Conservation (phyloP, 2,888 invertebrate species). For the Drosophila sordidapex region DNA sequence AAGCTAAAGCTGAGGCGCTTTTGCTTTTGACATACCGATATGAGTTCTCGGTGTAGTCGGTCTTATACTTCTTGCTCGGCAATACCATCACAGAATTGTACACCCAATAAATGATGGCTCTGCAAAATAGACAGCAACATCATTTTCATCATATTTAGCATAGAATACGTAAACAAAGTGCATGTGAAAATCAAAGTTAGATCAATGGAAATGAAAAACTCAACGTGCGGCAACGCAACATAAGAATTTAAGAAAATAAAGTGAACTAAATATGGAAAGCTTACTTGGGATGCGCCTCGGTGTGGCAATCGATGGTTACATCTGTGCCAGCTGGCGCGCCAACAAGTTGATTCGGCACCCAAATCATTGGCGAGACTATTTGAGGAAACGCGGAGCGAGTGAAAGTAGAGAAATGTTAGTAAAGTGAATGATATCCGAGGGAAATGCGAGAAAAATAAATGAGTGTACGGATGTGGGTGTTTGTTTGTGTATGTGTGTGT, state of each 20-base stretch:
- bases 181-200: constrained; percentile 19
- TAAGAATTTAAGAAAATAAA: constrained; percentile 23
- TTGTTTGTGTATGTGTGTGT: neutral
- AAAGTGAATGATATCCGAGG: constrained; percentile 63
- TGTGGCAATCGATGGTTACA: constrained; percentile 96
- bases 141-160: constrained; percentile 27
- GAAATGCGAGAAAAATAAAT: constrained; percentile 24
- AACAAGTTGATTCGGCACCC: constrained; percentile 97
- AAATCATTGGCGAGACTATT: constrained; percentile 96
- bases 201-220: constrained; percentile 11
- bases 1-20: neutral
- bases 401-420: constrained; percentile 38
- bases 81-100: constrained; percentile 95
- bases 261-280: constrained; percentile 42
- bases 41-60: constrained; percentile 93
- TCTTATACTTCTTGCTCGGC: constrained; percentile 94
- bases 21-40: constrained; percentile 87
- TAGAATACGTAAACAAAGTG: constrained; percentile 18
- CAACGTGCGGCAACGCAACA: constrained; percentile 15
- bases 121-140: constrained; percentile 59
- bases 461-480: neutral
- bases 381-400: constrained; percentile 47
- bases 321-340: constrained; percentile 96
- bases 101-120: constrained; percentile 97
- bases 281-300: constrained; percentile 93